Evolutionary conservation across 2,888 invertebrate species (phyloP).

Genomic region (Melinaea menophilus): DNA sequence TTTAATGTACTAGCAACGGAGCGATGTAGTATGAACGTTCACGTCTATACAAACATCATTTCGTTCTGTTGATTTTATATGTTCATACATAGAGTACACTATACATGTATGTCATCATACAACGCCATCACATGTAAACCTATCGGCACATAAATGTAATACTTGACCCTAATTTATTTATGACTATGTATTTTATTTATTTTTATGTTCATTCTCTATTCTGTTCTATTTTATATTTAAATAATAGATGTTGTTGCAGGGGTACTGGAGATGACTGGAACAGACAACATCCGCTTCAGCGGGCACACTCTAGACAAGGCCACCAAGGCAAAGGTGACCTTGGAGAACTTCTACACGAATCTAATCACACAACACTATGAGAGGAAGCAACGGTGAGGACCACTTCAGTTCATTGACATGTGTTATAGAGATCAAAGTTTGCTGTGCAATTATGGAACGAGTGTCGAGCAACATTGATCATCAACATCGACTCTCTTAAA

Average conservation of each 20-base stretch:
- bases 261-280: slow-evolving; percentile 90
- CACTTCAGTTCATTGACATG: neutral
- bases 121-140: too few species aligned
- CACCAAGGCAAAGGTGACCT: slow-evolving; percentile 98
- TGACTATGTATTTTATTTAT: neutral
- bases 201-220: neutral
- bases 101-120: too few species aligned
- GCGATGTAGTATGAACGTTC: too few species aligned
- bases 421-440: neutral
- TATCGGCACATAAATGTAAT: too few species aligned
- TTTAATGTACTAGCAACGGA: too few species aligned
- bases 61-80: too few species aligned
- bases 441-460: too few species aligned
- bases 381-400: slow-evolving; percentile 90
- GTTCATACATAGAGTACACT: too few species aligned
- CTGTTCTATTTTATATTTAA: slow-evolving; percentile 10
- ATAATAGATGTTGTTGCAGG: slow-evolving; percentile 69
- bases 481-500: too few species aligned
- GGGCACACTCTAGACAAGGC: slow-evolving; percentile 99
- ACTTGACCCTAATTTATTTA: neutral
- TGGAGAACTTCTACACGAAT: slow-evolving; percentile 99
- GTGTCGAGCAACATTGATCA: too few species aligned
- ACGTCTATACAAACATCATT: too few species aligned
- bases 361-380: slow-evolving; percentile 98
- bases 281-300: slow-evolving; percentile 94